Evolutionary conservation across 30 jellyfish, hydroid and myxozoan genomes (phyloP), one percentile per base, ranked within the genome.

Genomic region (Aurelia aurita): DNA sequence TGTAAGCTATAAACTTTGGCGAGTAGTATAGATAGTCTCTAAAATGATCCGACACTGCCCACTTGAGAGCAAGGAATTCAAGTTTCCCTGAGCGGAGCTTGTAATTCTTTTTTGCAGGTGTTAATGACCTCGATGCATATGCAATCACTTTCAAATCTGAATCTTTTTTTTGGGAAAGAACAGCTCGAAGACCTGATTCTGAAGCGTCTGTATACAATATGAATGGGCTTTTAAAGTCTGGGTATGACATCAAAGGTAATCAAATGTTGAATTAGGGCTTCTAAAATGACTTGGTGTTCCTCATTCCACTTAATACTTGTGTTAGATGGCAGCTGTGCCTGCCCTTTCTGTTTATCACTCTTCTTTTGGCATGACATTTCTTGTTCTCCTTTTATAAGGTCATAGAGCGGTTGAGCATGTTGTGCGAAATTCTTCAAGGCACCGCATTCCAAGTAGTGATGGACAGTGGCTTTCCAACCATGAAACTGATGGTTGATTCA

Each of bases 241-340:
- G 91, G 74, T 85, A 85, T 28, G 85, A 90, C 80, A 85, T 21
- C 15, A 73, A 10, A 1, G 91, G 91, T 81, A 80, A 80, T 68
- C 32, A 80, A 10, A 7, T 66, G 13, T 9, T 65, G 35, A 8
- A 20, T 63, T n/a, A n/a, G n/a, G n/a, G n/a, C n/a, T n/a, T n/a
- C n/a, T n/a, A n/a, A n/a, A n/a, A n/a, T n/a, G n/a, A n/a, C n/a
- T n/a, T n/a, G n/a, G n/a, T n/a, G n/a, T n/a, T n/a, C n/a, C n/a
- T n/a, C n/a, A n/a, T n/a, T 23, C 91, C 88, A 67, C 31, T 13
- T n/a, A 58, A 80, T 66, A 43, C 0, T 55, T 0, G 66, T 58
- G 22, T 55, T 26, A 23, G 89, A 58, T 26, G 89, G 89, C 32
- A 59, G 21, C 59, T 31, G 53, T 5, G 31, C 62, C 4, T 77